Conservation (phyloP, 2,797 vertebrate species). For the Sebastes trivittatus region DNA sequence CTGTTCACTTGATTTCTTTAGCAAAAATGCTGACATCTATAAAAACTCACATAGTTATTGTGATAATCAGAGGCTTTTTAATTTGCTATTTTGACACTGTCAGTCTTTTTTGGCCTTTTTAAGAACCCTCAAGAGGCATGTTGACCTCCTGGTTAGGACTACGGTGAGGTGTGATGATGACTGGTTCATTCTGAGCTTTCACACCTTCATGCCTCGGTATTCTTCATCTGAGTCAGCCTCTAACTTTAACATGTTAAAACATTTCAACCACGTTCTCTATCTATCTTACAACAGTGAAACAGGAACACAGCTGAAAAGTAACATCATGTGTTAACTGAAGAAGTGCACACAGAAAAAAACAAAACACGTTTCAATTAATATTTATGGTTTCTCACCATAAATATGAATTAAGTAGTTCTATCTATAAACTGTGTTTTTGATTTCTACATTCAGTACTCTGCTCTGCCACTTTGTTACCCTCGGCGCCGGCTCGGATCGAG, state of each 20-base stretch:
- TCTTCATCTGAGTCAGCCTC: conserved; percentile 36
- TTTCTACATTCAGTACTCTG: background rate
- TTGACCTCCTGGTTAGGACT: conserved; percentile 21
- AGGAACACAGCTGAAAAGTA: background rate
- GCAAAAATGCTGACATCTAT: background rate
- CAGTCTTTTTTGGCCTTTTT: background rate
- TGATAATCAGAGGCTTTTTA: background rate
- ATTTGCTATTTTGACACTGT: background rate
- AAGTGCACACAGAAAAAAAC: background rate
- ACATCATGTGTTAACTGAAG: background rate
- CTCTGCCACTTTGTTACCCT: background rate
- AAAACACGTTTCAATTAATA: too few species aligned
- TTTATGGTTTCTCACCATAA: background rate
- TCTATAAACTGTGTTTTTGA: background rate
- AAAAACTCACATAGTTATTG: background rate
- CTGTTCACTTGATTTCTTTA: background rate
- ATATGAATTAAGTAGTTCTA: background rate
- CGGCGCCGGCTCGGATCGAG: conserved; percentile 4
- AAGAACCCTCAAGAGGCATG: background rate
- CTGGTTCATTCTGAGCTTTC: conserved; percentile 41
- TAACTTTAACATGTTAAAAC: conserved; percentile 40
- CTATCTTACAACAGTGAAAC: conserved; percentile 1
- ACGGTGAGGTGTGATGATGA: conserved; percentile 32
- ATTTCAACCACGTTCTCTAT: conserved; percentile 6
- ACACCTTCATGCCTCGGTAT: conserved; percentile 22